These are phyloP conservation scores for Botia kubotai DNA, from an alignment of 2,797 vertebrate genomes.

Conservation along the genomic window DNA sequence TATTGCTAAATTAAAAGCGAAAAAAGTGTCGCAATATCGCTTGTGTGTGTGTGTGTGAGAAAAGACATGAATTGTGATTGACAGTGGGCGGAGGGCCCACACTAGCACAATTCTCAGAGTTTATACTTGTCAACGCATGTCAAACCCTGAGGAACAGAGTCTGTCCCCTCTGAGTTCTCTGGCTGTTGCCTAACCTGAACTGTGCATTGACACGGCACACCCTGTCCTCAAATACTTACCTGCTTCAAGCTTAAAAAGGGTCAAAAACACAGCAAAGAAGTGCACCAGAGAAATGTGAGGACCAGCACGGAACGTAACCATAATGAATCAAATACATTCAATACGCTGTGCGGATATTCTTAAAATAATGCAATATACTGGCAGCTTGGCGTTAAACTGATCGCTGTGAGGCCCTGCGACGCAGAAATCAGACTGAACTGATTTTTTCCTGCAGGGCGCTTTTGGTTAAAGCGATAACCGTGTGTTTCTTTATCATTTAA, in stretches of 20 bases:
- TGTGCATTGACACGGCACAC: slow-evolving; percentile 11
- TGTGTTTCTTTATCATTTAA: too few species aligned
- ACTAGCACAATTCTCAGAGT: not conserved
- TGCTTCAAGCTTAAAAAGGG: not conserved
- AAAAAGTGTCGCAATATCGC: slow-evolving; percentile 5
- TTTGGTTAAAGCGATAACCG: too few species aligned
- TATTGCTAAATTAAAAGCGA: not conserved
- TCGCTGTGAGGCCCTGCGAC: not conserved
- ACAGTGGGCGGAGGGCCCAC: slow-evolving; percentile 21
- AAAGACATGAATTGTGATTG: not conserved
- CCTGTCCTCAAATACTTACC: slow-evolving; percentile 15
- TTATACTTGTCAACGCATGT: slow-evolving; percentile 32
- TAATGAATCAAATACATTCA: not conserved
- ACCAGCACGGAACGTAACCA: not conserved
- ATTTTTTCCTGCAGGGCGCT: not conserved
- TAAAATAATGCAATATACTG: not conserved
- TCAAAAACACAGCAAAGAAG: not conserved
- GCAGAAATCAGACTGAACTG: not conserved
- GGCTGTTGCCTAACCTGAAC: slow-evolving; percentile 20
- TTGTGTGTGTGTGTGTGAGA: not conserved
- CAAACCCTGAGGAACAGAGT: not conserved
- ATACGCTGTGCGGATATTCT: not conserved
- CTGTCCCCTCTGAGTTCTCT: slow-evolving; percentile 4
- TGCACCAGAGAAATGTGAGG: not conserved
- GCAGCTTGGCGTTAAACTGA: not conserved